These are phyloP conservation scores for Xerus inauris DNA, from an alignment of 2,113 vertebrate species.

Conservation along the genomic window DNA sequence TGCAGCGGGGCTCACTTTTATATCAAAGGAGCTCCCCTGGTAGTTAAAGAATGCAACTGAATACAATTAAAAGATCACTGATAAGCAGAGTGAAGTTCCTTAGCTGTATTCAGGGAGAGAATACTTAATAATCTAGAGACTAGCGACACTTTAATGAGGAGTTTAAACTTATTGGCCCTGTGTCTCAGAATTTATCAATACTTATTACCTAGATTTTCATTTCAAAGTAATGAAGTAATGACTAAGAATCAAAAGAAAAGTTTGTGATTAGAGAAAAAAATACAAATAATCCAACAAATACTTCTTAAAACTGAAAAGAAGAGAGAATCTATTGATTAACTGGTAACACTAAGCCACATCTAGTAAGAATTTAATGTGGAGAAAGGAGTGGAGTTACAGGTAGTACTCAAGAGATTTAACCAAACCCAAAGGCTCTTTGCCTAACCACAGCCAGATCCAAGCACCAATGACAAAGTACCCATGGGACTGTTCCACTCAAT, in stretches of 20 bases:
- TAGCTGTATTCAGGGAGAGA: constrained; percentile 60
- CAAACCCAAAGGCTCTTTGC: neutral
- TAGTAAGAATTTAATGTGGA: neutral
- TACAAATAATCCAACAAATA: constrained; percentile 69
- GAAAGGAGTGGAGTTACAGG: neutral
- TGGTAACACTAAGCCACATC: neutral
- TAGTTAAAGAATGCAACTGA: constrained; percentile 74
- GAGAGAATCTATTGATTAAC: neutral
- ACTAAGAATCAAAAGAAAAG: constrained; percentile 72
- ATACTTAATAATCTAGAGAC: constrained; percentile 65
- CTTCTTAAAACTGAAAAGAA: constrained; percentile 26
- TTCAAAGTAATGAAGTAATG: constrained; percentile 77
- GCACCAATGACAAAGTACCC: neutral
- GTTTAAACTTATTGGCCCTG: constrained; percentile 46
- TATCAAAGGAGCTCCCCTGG: constrained; percentile 81
- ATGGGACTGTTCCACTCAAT: neutral
- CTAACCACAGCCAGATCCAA: neutral
- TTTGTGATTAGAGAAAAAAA: constrained; percentile 60
- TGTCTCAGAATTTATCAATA: constrained; percentile 64
- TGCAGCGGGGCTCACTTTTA: constrained; percentile 79
- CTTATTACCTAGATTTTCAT: constrained; percentile 65
- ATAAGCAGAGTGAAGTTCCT: constrained; percentile 72
- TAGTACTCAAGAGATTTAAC: neutral
- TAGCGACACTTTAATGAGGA: constrained; percentile 65
- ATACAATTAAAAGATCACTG: constrained; percentile 82